Percentiles rank a stretch among this genome's conserved stretches.
Conservation (phyloP, 2,888 invertebrate species). For the Dilophus febrilis region DNA sequence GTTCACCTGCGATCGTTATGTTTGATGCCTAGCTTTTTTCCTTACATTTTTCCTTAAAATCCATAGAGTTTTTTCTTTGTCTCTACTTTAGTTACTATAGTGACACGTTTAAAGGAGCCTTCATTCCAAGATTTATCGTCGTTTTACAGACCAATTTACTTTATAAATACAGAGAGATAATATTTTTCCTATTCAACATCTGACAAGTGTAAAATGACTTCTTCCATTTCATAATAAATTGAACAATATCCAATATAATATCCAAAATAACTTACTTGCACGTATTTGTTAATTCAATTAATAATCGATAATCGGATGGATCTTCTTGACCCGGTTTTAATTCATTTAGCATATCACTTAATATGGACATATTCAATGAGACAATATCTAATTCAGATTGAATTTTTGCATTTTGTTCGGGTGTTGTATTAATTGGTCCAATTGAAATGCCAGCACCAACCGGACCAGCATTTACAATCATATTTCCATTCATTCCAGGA, state of each 20-base stretch:
- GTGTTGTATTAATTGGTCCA: slow-evolving; percentile 34
- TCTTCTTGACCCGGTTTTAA: slow-evolving; percentile 72
- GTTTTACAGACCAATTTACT: too few species aligned
- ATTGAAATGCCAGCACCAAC: slow-evolving; percentile 13
- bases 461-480: slow-evolving; percentile 3
- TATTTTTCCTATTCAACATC: too few species aligned
- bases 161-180: too few species aligned
- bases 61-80: too few species aligned
- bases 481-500: slow-evolving; percentile 8
- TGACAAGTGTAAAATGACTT: too few species aligned
- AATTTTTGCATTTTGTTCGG: slow-evolving; percentile 78
- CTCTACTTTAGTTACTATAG: too few species aligned
- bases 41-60: too few species aligned
- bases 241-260: not conserved
- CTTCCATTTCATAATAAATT: not conserved
- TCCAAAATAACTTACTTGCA: slow-evolving; percentile 46
- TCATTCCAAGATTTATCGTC: too few species aligned
- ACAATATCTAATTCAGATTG: slow-evolving; percentile 87
- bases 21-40: too few species aligned
- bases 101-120: too few species aligned
- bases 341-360: slow-evolving; percentile 90
- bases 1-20: too few species aligned
- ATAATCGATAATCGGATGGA: slow-evolving; percentile 68
- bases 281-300: slow-evolving; percentile 32
- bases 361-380: slow-evolving; percentile 80